Conservation (phyloP, 2,113 vertebrate genomes). For the Tyto alba region DNA sequence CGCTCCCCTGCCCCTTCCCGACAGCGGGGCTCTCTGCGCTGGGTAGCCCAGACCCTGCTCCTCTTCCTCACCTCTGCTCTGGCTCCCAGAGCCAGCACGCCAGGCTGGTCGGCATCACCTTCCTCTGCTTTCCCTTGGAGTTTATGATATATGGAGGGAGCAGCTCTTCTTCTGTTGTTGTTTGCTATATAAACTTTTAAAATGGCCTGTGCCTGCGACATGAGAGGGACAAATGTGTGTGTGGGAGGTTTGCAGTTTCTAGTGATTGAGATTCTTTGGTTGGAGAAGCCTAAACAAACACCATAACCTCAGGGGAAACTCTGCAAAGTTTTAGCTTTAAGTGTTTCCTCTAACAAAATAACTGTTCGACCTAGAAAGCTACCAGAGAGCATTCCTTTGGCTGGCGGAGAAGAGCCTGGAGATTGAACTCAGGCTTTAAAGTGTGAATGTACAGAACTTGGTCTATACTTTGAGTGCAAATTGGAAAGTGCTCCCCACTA, state of each 20-base stretch:
- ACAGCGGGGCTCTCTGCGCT: fast-evolving
- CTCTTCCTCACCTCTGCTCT: neutral
- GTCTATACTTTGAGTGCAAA: neutral
- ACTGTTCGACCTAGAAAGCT: neutral
- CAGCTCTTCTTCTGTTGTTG: neutral
- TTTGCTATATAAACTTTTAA: neutral
- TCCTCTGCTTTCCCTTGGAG: neutral
- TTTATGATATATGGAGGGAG: neutral
- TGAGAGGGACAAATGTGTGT: neutral
- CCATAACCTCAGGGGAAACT: slow-evolving; percentile 24
- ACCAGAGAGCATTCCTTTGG: neutral
- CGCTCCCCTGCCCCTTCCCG: fast-evolving
- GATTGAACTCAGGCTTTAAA: neutral
- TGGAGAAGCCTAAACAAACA: slow-evolving; percentile 58
- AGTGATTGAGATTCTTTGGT: slow-evolving; percentile 28
- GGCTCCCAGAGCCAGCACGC: neutral
- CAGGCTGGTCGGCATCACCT: neutral
- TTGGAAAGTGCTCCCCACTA: neutral
- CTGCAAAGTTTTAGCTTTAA: slow-evolving; percentile 31
- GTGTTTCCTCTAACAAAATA: slow-evolving; percentile 41
- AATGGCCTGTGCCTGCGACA: fast-evolving
- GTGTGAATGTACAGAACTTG: neutral
- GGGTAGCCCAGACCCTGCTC: neutral
- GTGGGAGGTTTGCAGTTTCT: slow-evolving; percentile 26
- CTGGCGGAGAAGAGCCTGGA: neutral